phyloP scores from a whole-genome alignment of 2,113 vertebrate species.

The Megaceryle torquata region DNA sequence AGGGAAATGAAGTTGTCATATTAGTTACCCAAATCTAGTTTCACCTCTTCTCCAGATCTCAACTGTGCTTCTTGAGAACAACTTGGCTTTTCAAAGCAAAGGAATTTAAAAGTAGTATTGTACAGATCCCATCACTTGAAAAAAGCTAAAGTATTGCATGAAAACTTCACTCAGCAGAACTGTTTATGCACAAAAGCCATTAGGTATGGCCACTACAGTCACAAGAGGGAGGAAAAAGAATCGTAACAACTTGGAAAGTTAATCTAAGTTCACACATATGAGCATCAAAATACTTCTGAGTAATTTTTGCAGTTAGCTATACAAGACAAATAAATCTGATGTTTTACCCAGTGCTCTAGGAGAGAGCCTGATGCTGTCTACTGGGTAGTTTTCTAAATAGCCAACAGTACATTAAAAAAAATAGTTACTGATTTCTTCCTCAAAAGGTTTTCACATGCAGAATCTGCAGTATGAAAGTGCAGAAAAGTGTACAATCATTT shows the following conservation, averaged over 20 bases:
- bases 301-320: constrained; percentile 5
- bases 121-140: constrained; percentile 24
- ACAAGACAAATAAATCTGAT: constrained; percentile 23
- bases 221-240: background rate
- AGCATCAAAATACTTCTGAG: background rate
- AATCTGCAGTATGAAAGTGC: constrained; percentile 54
- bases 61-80: constrained; percentile 60
- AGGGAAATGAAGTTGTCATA: constrained; percentile 17
- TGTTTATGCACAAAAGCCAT: constrained; percentile 11
- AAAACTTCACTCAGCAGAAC: constrained; percentile 41
- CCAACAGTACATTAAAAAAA: constrained; percentile 23
- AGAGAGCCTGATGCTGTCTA: background rate
- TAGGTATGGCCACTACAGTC: background rate
- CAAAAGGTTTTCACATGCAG: constrained; percentile 54
- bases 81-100: constrained; percentile 48
- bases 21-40: constrained; percentile 41
- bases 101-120: constrained; percentile 35
- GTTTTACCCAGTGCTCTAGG: background rate
- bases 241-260: background rate
- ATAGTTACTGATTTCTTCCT: constrained; percentile 24
- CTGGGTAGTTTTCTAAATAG: constrained; percentile 41
- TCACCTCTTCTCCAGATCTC: constrained; percentile 62
- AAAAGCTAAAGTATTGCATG: constrained; percentile 26
- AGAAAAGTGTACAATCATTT: constrained; percentile 66
- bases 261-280: constrained; percentile 8